Percentiles rank a stretch among this genome's conserved stretches.
These are phyloP conservation scores for Drosophila sordidapex DNA, from an alignment of 2,888 invertebrate species.

Conservation along the genomic window DNA sequence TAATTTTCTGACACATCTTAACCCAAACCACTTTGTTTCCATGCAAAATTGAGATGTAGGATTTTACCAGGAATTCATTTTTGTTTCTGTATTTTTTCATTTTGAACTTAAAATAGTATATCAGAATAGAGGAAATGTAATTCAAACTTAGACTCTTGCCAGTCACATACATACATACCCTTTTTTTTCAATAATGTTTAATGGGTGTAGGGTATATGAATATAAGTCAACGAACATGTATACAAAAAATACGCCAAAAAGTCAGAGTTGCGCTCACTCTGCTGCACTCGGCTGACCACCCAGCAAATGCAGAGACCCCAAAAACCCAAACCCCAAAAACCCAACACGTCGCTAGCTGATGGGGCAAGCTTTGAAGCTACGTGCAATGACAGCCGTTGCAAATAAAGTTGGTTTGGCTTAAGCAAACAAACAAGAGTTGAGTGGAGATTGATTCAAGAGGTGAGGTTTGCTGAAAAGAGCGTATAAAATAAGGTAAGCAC, in stretches of 20 bases:
- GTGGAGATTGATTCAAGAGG: not conserved
- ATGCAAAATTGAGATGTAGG: not conserved
- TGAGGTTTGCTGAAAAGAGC: slow-evolving; percentile 8
- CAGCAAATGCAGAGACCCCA: slow-evolving; percentile 33
- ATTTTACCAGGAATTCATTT: not conserved
- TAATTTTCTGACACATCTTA: not conserved
- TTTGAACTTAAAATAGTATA: not conserved
- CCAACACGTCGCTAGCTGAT: slow-evolving; percentile 36
- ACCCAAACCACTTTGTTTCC: not conserved
- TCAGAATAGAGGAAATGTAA: not conserved
- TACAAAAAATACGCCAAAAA: slow-evolving; percentile 54
- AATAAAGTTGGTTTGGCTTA: slow-evolving; percentile 53
- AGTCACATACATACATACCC: not conserved
- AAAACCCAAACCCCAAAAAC: slow-evolving; percentile 19
- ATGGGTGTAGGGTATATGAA: not conserved
- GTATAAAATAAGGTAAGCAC: slow-evolving; percentile 32
- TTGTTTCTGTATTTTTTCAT: too few relatives aligned
- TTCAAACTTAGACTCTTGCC: not conserved
- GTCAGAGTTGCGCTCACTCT: slow-evolving; percentile 40
- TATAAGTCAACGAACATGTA: slow-evolving; percentile 49
- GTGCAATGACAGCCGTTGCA: slow-evolving; percentile 63
- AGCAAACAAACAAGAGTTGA: slow-evolving; percentile 49
- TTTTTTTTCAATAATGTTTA: too few relatives aligned
- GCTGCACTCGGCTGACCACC: slow-evolving; percentile 61
- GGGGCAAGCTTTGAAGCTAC: slow-evolving; percentile 55